A percentile compares a stretch with the other conserved stretches of the same genome.
These are phyloP conservation scores for Rhipidura dahli DNA, from an alignment of 2,113 vertebrate genomes.

Conservation along the genomic window DNA sequence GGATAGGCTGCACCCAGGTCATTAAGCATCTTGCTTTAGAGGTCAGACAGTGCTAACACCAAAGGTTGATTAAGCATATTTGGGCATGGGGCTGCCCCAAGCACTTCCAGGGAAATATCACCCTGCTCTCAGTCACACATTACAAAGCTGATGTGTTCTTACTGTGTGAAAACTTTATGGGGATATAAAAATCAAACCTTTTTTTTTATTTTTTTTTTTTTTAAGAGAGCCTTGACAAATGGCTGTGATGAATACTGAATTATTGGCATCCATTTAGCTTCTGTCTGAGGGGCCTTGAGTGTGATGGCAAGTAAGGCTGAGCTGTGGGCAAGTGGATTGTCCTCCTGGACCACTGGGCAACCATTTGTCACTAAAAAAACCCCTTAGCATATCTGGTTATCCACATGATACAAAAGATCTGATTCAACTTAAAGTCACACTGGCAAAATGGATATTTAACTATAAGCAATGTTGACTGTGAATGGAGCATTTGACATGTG, in stretches of 20 bases:
- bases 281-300: background rate
- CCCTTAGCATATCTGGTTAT: background rate
- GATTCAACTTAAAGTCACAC: background rate
- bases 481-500: background rate
- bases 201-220: background rate
- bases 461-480: background rate
- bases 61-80: background rate
- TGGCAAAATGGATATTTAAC: background rate
- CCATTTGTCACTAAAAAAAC: background rate
- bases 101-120: background rate
- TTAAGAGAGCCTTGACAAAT: background rate
- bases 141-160: background rate
- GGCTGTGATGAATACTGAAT: background rate
- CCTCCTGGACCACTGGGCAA: background rate
- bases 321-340: background rate
- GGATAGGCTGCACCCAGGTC: background rate
- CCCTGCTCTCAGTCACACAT: background rate
- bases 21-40: background rate
- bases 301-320: background rate
- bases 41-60: background rate
- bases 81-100: fast-evolving
- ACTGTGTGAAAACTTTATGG: background rate
- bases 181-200: background rate
- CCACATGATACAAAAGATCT: background rate
- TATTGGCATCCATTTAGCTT: background rate